These are phyloP conservation scores for Bothrops jararaca DNA, from an alignment of 2,113 vertebrate species.

Conservation along the genomic window DNA sequence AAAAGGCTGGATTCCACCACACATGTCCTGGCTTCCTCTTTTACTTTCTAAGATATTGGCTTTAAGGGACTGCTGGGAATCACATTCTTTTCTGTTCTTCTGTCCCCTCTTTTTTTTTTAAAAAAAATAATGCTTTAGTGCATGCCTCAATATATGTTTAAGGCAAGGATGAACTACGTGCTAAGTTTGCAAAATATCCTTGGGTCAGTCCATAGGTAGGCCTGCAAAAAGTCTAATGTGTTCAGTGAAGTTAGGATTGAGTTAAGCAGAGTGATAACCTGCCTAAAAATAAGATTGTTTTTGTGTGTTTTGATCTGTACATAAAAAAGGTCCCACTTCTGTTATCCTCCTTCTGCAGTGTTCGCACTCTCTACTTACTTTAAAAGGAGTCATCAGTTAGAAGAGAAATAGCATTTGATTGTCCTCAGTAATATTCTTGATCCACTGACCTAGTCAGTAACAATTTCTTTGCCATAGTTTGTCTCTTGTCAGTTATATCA, in stretches of 20 bases:
- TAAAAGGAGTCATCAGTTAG: conserved; percentile 10
- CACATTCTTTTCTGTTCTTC: not conserved
- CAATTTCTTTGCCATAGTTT: conserved; percentile 31
- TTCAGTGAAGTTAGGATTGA: not conserved
- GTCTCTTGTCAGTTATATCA: conserved; percentile 16
- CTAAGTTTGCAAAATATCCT: no score
- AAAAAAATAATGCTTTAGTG: not conserved
- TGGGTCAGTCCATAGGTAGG: no score
- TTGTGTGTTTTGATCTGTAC: not conserved
- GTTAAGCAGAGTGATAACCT: not conserved
- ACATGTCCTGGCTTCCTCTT: not conserved
- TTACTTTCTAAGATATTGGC: not conserved
- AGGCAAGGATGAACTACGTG: not conserved
- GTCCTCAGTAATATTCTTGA: conserved; percentile 18
- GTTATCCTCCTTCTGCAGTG: not conserved
- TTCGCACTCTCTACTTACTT: not conserved
- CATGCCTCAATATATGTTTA: not conserved
- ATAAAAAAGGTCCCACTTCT: not conserved
- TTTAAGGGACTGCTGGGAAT: not conserved
- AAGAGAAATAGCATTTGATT: not conserved
- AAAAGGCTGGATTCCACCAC: not conserved
- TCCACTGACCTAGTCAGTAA: conserved; percentile 13
- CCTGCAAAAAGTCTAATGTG: not conserved
- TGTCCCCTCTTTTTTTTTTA: not conserved
- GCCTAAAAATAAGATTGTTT: not conserved